A percentile compares a stretch with the other conserved stretches of the same genome.
phyloP scores from a whole-genome alignment of 2,113 vertebrate genomes.

The Amblyornis subalaris region DNA sequence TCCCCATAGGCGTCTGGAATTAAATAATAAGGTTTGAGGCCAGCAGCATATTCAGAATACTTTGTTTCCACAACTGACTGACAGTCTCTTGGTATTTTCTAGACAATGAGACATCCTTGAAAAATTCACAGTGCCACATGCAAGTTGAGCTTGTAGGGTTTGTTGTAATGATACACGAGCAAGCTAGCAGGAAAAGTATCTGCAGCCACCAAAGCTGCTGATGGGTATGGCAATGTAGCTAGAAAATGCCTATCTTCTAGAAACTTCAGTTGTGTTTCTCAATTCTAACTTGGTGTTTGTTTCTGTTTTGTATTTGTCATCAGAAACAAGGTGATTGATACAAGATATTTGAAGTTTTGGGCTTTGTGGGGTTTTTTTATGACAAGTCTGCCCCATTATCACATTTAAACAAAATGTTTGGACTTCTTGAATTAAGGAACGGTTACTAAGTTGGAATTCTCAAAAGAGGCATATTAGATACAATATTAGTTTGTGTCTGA shows the following conservation, averaged over 20 bases:
- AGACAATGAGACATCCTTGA: background rate
- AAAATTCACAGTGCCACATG: background rate
- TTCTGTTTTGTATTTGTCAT: background rate
- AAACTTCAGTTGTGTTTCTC: background rate
- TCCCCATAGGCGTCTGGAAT: background rate
- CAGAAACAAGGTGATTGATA: background rate
- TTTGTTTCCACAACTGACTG: background rate
- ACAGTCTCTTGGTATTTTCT: background rate
- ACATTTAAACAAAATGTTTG: background rate
- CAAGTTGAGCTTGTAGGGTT: background rate
- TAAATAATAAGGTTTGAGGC: background rate
- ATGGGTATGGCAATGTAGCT: background rate
- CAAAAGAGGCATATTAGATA: background rate
- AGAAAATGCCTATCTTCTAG: background rate
- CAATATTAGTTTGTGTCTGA: background rate
- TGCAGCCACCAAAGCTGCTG: background rate
- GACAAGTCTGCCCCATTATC: background rate
- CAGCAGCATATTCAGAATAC: background rate
- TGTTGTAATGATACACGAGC: background rate
- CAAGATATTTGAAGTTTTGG: background rate
- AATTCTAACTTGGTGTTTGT: background rate
- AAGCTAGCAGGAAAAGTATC: background rate
- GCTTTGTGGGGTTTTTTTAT: background rate
- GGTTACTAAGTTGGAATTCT: background rate
- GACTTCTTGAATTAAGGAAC: background rate